Percentiles rank a stretch among this genome's conserved stretches.
Evolutionary conservation across 2,888 invertebrate species (phyloP).

Genomic region (Hydrotaea diabolus): DNA sequence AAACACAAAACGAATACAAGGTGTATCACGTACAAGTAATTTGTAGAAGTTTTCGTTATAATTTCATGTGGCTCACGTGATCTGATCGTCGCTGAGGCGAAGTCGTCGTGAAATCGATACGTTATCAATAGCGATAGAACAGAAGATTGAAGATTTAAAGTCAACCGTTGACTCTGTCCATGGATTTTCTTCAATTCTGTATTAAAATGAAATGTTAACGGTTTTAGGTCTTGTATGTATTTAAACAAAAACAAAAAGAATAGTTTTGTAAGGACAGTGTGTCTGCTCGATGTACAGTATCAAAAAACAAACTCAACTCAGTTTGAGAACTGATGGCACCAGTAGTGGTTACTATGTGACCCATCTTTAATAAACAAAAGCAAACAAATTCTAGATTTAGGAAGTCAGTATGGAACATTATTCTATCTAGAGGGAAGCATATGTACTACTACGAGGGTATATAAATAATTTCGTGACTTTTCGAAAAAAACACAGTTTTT

Average conservation of each 20-base stretch:
- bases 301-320: too few species aligned
- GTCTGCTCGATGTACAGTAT: background rate
- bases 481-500: too few species aligned
- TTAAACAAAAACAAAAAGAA: background rate
- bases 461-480: too few species aligned
- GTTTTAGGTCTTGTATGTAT: background rate
- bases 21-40: constrained; percentile 77
- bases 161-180: background rate
- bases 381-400: too few species aligned
- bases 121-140: background rate
- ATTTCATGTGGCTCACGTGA: constrained; percentile 49
- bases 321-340: too few species aligned
- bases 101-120: background rate
- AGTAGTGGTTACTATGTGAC: too few species aligned
- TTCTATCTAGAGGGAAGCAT: too few species aligned
- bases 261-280: background rate
- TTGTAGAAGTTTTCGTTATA: constrained; percentile 68
- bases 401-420: too few species aligned
- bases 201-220: background rate
- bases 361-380: too few species aligned
- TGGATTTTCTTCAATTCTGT: background rate
- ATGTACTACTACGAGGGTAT: too few species aligned
- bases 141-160: background rate
- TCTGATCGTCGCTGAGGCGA: constrained; percentile 17
- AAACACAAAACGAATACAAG: constrained; percentile 56